Evolutionary conservation across 1,140 invertebrate genomes (phyloP).

Genomic region (Euwallacea fornicatus): DNA sequence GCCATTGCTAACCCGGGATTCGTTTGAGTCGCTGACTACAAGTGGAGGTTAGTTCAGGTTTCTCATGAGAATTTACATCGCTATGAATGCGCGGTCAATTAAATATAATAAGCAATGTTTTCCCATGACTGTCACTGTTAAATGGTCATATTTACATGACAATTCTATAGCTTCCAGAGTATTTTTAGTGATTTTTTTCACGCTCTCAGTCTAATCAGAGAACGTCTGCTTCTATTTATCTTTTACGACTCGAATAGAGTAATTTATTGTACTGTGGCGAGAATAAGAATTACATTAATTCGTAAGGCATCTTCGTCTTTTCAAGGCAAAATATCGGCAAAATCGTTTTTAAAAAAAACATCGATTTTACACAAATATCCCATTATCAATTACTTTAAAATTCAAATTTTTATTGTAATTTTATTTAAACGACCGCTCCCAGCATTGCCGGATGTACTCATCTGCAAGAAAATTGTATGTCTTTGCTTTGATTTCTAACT

Average conservation of each 20-base stretch:
- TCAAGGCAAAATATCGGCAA: not conserved
- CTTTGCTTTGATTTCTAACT: not conserved
- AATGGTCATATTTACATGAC: not conserved
- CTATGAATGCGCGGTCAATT: not conserved
- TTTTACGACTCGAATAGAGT: not conserved
- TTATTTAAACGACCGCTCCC: conserved; percentile 14
- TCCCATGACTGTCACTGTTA: not conserved
- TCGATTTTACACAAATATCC: conserved; percentile 17
- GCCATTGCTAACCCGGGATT: conserved; percentile 59
- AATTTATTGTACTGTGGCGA: not conserved
- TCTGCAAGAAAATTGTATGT: not conserved
- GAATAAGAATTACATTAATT: not conserved
- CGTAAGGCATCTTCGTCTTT: not conserved
- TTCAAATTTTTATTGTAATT: conserved; percentile 26
- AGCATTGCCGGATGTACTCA: not conserved
- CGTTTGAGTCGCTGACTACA: conserved; percentile 69
- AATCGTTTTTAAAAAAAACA: not conserved
- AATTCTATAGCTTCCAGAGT: not conserved
- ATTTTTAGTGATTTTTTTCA: not conserved
- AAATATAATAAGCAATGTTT: not conserved
- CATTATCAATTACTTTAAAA: conserved; percentile 13
- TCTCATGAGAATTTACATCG: not conserved
- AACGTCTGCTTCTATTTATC: not conserved
- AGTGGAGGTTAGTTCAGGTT: conserved; percentile 64
- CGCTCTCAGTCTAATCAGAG: not conserved